phyloP scores from a whole-genome alignment of 2,113 vertebrate genomes.

The Lamprotornis superbus region DNA sequence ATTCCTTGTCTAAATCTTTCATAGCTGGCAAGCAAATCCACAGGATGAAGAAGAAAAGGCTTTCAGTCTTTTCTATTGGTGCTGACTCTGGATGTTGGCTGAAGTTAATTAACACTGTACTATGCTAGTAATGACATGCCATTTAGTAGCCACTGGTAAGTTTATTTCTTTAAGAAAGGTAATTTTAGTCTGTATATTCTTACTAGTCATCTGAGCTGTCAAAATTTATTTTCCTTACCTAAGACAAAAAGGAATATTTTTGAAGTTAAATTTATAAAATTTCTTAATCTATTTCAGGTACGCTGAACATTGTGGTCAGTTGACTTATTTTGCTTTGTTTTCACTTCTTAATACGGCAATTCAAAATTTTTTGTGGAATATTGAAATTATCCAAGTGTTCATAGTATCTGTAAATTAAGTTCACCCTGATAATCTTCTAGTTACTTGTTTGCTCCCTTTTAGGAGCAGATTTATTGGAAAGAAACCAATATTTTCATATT shows the following conservation, averaged over 20 bases:
- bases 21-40: background rate
- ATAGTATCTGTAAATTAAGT: background rate
- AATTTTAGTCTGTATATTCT: background rate
- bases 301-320: background rate
- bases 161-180: background rate
- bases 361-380: background rate
- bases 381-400: background rate
- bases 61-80: background rate
- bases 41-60: background rate
- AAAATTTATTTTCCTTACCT: background rate
- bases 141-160: background rate
- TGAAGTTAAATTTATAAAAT: background rate
- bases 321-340: background rate
- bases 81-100: background rate
- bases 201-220: background rate
- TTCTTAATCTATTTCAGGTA: background rate
- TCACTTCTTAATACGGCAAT: background rate
- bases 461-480: background rate
- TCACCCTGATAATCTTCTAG: background rate
- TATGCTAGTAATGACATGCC: background rate
- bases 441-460: background rate
- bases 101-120: background rate
- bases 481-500: background rate
- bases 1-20: background rate
- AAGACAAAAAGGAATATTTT: background rate